These are phyloP conservation scores for Drosophila equinoxialis DNA, from an alignment of 1,140 invertebrate species.

Conservation along the genomic window DNA sequence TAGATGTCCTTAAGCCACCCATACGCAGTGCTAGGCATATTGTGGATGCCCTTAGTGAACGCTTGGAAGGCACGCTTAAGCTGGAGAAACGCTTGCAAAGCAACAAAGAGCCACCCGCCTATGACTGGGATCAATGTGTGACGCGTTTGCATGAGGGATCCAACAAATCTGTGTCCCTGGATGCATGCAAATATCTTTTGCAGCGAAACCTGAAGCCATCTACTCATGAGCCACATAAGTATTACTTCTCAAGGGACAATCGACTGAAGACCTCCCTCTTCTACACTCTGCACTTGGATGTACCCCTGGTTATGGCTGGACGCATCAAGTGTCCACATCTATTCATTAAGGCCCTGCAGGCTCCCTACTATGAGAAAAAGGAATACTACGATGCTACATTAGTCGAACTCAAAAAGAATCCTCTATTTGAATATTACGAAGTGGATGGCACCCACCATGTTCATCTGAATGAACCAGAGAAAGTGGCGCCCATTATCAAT, in stretches of 20 bases:
- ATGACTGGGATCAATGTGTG: conserved; percentile 85
- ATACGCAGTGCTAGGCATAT: conserved; percentile 64
- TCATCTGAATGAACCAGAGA: conserved; percentile 88
- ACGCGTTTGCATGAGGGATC: conserved; percentile 84
- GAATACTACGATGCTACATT: conserved; percentile 85
- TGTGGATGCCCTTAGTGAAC: conserved; percentile 58
- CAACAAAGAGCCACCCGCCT: conserved; percentile 85
- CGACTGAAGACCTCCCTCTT: conserved; percentile 84
- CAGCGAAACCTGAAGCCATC: conserved; percentile 85
- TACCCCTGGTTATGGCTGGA: conserved; percentile 84
- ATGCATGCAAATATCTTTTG: conserved; percentile 85
- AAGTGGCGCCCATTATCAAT: conserved; percentile 85
- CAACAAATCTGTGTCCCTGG: conserved; percentile 84
- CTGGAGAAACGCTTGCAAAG: conserved; percentile 81
- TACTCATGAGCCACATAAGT: conserved; percentile 85
- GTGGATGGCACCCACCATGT: conserved; percentile 90
- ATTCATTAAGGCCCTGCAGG: conserved; percentile 85
- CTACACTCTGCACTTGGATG: conserved; percentile 83
- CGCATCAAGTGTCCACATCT: conserved; percentile 85
- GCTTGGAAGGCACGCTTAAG: conserved; percentile 83
- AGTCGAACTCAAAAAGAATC: conserved; percentile 84
- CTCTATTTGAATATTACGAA: conserved; percentile 86
- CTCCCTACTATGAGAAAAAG: conserved; percentile 84
- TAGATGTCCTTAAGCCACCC: conserved; percentile 86
- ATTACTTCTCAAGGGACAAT: conserved; percentile 86